phyloP scores from a whole-genome alignment of 2,888 invertebrate genomes.

The Andrena chrysosceles region DNA sequence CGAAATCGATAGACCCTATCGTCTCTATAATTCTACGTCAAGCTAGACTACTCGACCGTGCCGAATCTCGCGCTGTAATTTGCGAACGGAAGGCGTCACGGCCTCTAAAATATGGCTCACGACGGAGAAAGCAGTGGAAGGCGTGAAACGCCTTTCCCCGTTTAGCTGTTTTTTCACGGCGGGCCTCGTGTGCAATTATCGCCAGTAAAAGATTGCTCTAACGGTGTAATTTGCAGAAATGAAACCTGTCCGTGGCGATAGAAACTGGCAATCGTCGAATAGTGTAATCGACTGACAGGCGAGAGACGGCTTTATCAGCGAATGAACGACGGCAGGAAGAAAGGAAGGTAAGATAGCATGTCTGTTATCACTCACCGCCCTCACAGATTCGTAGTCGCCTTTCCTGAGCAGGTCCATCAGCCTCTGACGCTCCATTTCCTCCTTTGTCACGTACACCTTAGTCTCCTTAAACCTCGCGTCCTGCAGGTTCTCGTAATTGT shows the following conservation, averaged over 20 bases:
- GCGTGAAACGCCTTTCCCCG: background rate
- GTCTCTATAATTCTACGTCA: conserved; percentile 3
- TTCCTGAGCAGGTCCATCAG: conserved; percentile 77
- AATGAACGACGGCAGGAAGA: background rate
- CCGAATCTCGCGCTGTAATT: conserved; percentile 1
- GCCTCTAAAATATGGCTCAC: conserved; percentile 1
- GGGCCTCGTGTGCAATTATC: background rate
- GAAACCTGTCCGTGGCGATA: background rate
- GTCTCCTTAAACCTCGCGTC: conserved; percentile 65
- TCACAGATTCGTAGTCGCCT: conserved; percentile 76
- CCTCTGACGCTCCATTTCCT: conserved; percentile 78
- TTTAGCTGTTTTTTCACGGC: background rate
- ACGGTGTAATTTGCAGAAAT: background rate
- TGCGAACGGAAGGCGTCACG: background rate
- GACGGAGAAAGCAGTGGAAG: conserved; percentile 10
- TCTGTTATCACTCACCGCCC: conserved; percentile 74
- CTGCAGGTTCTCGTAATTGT: conserved; percentile 75
- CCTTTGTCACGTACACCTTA: conserved; percentile 78
- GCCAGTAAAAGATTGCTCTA: background rate
- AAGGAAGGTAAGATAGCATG: background rate
- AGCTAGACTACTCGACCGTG: conserved; percentile 11
- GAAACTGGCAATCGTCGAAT: background rate
- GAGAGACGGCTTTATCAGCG: background rate
- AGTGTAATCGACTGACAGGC: background rate
- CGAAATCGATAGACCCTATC: conserved; percentile 23